These are phyloP conservation scores for Bedellia somnulentella DNA, from an alignment of 2,888 invertebrate species.

Conservation along the genomic window DNA sequence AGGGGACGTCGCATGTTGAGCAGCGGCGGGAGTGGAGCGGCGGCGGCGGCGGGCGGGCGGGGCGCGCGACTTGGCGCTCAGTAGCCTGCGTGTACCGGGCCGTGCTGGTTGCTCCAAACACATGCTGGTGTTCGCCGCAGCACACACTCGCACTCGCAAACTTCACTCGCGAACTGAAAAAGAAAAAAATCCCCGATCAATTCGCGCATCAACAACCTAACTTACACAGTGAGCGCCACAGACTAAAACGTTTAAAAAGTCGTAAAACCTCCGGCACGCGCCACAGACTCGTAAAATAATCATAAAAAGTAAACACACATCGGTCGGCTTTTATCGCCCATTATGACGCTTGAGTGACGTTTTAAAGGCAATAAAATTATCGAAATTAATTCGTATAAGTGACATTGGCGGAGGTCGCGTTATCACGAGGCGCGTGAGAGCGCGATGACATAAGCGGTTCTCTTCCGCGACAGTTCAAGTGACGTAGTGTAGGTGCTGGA, in stretches of 20 bases:
- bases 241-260: slow-evolving; percentile 47
- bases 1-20: slow-evolving; percentile 55
- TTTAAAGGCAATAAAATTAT: slow-evolving; percentile 59
- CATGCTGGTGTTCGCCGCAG: slow-evolving; percentile 29
- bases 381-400: slow-evolving; percentile 45
- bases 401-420: slow-evolving; percentile 54
- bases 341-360: slow-evolving; percentile 61
- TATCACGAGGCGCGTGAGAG: slow-evolving; percentile 46
- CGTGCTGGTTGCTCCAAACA: slow-evolving; percentile 54
- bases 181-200: slow-evolving; percentile 7
- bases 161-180: slow-evolving; percentile 37
- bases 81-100: slow-evolving; percentile 70
- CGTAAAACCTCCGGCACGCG: slow-evolving; percentile 57
- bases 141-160: slow-evolving; percentile 35
- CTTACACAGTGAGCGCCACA: too few species aligned
- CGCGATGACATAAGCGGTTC: slow-evolving; percentile 57
- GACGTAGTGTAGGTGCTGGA: slow-evolving; percentile 42
- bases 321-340: slow-evolving; percentile 57
- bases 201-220: slow-evolving; percentile 17
- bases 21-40: slow-evolving; percentile 29
- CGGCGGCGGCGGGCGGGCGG: slow-evolving; percentile 65
- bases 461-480: slow-evolving; percentile 22
- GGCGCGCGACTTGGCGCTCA: slow-evolving; percentile 55
- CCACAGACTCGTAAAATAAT: slow-evolving; percentile 56
- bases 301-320: slow-evolving; percentile 61